Evolutionary conservation across 2,113 vertebrate genomes (phyloP), one percentile per base, ranked within the genome.

Genomic region (Calyptommatus sinebrachiatus): DNA sequence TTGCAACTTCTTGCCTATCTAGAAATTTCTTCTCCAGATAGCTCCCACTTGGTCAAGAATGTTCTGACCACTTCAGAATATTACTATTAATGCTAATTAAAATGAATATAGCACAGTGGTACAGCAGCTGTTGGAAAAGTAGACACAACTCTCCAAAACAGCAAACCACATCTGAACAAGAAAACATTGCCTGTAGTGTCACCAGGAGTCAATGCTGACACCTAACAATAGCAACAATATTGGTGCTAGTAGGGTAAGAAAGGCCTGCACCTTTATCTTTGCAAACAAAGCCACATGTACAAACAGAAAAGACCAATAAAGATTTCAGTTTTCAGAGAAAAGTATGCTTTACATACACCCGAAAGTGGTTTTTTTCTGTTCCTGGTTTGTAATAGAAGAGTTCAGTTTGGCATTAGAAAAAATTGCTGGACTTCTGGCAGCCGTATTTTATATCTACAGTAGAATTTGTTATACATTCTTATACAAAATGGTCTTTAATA

Each of bases 401-500:
- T 22, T 73, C 5, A 7, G 4, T 63, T 48, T 29, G 10, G 57
- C 74, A 76, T 70, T 14, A n/a, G 80, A 10, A 67, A 83, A 57
- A 80, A 84, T 28, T 8, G 28, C 61, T 72, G 60, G 70, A 28
- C 78, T 82, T 57, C 78, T 75, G 66, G 69, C 41, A 83, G 53
- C n/a, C 70, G 7, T 60, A 71, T 84, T 84, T 82, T 67, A 48
- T 62, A 71, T 0, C 2, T 16, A 41, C 48, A 63, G n/a, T 60
- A 77, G 9, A 83, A 84, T 57, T 71, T 28, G 9, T 50, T 82
- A 76, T 65, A 85, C 83, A 77, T 73, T 45, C 50, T 60, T 76
- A 82, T 4, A 71, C 7, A 77, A 83, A 83, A 71, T 46, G 18
- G 21, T 77, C 21, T 81, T 79, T 78, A 83, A 79, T 50, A 85